Percentiles rank a stretch among this genome's conserved stretches.
Evolutionary conservation across 2,888 invertebrate genomes (phyloP).

Genomic region (Dryococelus australis): DNA sequence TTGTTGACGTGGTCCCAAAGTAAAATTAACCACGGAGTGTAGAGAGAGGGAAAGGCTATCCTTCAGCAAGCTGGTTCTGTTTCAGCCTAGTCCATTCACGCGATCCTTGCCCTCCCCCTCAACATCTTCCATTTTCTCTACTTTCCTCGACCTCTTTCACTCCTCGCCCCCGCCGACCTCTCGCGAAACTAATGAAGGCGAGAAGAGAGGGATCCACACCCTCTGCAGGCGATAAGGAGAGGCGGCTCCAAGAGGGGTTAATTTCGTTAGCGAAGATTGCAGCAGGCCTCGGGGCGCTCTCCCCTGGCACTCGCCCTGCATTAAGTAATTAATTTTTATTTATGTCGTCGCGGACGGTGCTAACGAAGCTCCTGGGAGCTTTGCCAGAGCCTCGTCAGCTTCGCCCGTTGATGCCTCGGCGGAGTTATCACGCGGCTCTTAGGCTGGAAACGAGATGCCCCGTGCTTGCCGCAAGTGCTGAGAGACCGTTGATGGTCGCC

Average conservation of each 20-base stretch:
- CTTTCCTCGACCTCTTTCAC: neutral
- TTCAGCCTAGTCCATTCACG: neutral
- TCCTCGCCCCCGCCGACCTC: neutral
- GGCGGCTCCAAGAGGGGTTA: neutral
- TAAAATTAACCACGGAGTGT: neutral
- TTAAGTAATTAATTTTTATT: constrained; percentile 39
- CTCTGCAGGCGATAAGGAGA: neutral
- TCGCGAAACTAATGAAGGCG: constrained; percentile 16
- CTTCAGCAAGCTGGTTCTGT: constrained; percentile 6
- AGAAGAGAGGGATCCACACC: neutral
- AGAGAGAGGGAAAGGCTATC: neutral
- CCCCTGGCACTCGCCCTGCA: constrained; percentile 19
- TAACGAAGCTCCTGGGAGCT: constrained; percentile 10
- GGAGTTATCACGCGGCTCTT: neutral
- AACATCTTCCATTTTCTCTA: neutral
- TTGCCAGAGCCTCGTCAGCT: neutral
- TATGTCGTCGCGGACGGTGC: constrained; percentile 11
- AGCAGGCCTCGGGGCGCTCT: neutral
- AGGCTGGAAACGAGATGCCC: neutral
- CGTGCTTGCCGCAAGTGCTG: too few species aligned
- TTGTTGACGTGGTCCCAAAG: constrained; percentile 16
- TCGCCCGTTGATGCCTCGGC: neutral
- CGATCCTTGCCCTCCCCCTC: neutral
- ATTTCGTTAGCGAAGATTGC: constrained; percentile 6
- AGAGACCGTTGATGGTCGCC: too few species aligned